Evolutionary conservation across 2,888 invertebrate species (phyloP).

Genomic region (Protonemura montana): DNA sequence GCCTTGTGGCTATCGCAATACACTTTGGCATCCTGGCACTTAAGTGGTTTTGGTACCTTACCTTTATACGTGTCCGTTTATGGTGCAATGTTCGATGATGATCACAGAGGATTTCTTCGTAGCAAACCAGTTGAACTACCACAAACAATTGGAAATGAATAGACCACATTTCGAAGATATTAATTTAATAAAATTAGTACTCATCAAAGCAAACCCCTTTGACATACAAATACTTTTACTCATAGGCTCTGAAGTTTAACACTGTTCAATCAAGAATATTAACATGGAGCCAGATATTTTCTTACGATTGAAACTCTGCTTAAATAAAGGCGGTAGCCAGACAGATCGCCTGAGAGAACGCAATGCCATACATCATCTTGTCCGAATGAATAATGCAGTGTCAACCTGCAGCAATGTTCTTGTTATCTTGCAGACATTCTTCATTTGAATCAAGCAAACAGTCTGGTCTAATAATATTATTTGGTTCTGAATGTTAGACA

Average conservation of each 20-base stretch:
- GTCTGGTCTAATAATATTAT: neutral
- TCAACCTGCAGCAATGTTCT: neutral
- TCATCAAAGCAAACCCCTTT: no score
- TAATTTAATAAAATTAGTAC: no score
- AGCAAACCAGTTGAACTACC: neutral
- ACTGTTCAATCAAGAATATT: no score
- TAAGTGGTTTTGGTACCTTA: neutral
- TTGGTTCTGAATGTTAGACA: neutral
- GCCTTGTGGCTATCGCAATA: neutral
- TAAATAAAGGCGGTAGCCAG: neutral
- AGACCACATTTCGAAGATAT: neutral
- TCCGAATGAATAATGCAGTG: neutral
- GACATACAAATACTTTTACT: no score
- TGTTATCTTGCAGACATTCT: neutral
- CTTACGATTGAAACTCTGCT: neutral
- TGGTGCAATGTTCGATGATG: neutral
- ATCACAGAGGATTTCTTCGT: neutral
- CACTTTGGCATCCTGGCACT: neutral
- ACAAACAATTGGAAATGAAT: neutral
- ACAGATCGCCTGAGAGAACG: neutral
- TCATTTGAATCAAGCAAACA: neutral
- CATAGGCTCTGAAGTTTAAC: no score
- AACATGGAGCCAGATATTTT: neutral
- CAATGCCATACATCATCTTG: neutral
- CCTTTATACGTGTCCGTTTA: neutral